A percentile compares a stretch with the other conserved stretches of the same genome.
phyloP scores from a whole-genome alignment of 2,888 invertebrate genomes.

The Sinopyrophorus schimmeli region DNA sequence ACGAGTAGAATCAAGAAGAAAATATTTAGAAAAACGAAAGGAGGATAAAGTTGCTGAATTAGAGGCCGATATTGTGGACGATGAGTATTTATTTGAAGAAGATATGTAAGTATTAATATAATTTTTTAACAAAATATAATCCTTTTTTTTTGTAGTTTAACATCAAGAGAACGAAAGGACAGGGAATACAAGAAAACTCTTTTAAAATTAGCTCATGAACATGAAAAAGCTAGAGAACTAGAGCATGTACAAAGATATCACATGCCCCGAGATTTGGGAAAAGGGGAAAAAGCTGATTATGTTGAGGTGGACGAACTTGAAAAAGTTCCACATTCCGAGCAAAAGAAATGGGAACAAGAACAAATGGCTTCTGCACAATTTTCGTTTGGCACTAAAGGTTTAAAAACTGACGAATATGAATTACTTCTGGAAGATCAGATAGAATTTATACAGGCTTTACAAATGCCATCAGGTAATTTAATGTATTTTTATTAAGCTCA shows the following conservation, averaged over 20 bases:
- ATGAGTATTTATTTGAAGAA: constrained; percentile 92
- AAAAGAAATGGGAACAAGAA: constrained; percentile 97
- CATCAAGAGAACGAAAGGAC: constrained; percentile 81
- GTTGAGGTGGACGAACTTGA: constrained; percentile 87
- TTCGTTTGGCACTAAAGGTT: constrained; percentile 84
- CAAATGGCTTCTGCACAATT: constrained; percentile 92
- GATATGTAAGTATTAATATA: constrained; percentile 77
- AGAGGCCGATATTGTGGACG: constrained; percentile 93
- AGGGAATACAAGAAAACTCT: constrained; percentile 89
- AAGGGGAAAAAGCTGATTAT: constrained; percentile 72
- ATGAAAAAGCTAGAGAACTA: constrained; percentile 90
- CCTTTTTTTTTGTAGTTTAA: constrained; percentile 66
- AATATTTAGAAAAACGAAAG: constrained; percentile 94
- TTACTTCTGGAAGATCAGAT: constrained; percentile 94
- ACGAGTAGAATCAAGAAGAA: constrained; percentile 86
- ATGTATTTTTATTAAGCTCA: too few relatives aligned
- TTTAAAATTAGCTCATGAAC: constrained; percentile 88
- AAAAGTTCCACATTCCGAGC: constrained; percentile 79
- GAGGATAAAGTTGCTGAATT: constrained; percentile 95
- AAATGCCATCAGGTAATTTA: constrained; percentile 66
- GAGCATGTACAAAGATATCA: constrained; percentile 92
- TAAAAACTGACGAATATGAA: constrained; percentile 80
- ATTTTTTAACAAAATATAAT: neutral
- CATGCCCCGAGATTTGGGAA: constrained; percentile 89
- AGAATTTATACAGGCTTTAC: constrained; percentile 91